Evolutionary conservation across 2,113 vertebrate species (phyloP).

Genomic region (Lagopus leucura): DNA sequence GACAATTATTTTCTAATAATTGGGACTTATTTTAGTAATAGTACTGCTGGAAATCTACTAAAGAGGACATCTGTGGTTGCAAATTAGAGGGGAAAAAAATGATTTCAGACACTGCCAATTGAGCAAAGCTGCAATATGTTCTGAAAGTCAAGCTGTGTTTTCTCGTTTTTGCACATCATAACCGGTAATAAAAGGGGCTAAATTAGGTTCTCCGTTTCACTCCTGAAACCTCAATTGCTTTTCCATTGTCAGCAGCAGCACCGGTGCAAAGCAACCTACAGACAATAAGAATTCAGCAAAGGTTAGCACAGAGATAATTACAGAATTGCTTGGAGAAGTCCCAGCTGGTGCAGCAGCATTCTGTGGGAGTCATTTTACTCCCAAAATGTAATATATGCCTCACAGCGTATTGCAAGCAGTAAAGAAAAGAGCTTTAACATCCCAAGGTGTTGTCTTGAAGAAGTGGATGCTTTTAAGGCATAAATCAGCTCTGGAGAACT

Average conservation of each 20-base stretch:
- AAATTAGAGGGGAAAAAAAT: background rate
- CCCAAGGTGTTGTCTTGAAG: background rate
- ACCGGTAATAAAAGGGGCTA: background rate
- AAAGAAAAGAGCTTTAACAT: background rate
- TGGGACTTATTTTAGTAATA: background rate
- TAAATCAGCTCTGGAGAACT: background rate
- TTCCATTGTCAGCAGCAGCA: background rate
- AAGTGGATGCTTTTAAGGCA: background rate
- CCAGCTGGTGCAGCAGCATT: background rate
- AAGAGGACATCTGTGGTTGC: background rate
- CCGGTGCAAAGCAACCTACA: background rate
- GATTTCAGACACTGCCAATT: background rate
- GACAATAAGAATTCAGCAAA: background rate
- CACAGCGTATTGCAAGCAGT: background rate
- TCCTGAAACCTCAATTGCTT: background rate
- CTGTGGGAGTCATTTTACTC: background rate
- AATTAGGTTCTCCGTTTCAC: constrained; percentile 17
- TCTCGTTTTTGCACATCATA: constrained; percentile 31
- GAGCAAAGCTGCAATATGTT: constrained; percentile 54
- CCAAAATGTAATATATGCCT: background rate
- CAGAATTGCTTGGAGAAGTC: background rate
- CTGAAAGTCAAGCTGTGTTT: constrained; percentile 31
- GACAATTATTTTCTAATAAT: background rate
- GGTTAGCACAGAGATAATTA: background rate
- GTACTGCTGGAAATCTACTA: background rate